These are phyloP conservation scores for Astropecten irregularis DNA, from an alignment of 53 echinoderm and acorn worm genomes.

Conservation along the genomic window DNA sequence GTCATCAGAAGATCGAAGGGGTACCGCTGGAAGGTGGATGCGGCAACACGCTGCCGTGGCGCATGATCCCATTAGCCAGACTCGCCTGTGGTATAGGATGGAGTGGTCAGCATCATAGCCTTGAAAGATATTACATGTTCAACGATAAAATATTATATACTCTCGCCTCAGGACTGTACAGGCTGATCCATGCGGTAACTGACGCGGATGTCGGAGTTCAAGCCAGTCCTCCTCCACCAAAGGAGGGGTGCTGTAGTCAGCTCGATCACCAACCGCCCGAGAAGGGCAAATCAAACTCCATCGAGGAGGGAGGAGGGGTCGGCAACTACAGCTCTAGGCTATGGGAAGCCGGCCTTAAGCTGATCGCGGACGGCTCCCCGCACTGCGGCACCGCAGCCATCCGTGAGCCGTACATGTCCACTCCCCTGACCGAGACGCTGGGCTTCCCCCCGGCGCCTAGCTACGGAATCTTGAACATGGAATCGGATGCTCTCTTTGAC, in stretches of 20 bases:
- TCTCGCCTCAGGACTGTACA: conserved; percentile 41
- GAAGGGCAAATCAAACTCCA: background rate
- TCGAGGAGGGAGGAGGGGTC: background rate
- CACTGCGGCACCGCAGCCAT: conserved; percentile 30
- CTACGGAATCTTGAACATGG: background rate
- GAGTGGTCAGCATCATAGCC: too few species aligned
- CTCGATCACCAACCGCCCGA: background rate
- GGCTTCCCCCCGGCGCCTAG: conserved; percentile 16
- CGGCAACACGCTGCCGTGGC: too few species aligned
- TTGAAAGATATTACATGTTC: too few species aligned
- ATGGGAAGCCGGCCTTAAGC: background rate
- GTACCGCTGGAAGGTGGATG: too few species aligned
- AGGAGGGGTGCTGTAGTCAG: background rate
- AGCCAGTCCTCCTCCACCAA: background rate
- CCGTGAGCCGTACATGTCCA: conserved; percentile 37
- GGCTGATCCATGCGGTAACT: conserved; percentile 42
- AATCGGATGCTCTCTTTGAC: background rate
- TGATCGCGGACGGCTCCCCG: background rate
- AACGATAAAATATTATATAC: too few species aligned
- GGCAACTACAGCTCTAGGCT: background rate
- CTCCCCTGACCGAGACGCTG: conserved; percentile 16
- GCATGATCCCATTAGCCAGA: too few species aligned
- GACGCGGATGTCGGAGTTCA: background rate
- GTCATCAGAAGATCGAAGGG: too few species aligned
- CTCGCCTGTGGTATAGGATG: too few species aligned